phyloP scores from a whole-genome alignment of 2,113 vertebrate species.

The Ovis canadensis region DNA sequence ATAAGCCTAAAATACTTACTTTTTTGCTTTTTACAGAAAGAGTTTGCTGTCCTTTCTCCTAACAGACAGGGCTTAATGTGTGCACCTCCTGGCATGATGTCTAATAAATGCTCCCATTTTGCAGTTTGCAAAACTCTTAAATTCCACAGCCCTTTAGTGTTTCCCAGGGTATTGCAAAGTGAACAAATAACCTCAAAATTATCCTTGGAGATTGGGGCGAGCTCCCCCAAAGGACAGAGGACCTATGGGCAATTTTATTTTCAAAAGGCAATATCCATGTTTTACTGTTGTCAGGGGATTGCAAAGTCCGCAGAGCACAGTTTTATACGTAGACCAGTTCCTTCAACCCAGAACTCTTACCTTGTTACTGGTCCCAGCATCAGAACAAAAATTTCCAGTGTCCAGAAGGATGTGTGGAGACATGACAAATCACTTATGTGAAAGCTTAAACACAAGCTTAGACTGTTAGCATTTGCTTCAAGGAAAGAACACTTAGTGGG shows the following conservation, averaged over 20 bases:
- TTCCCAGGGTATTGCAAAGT: neutral
- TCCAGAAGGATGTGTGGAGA: neutral
- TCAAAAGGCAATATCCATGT: neutral
- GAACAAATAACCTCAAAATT: conserved; percentile 43
- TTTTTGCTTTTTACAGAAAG: neutral
- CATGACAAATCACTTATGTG: neutral
- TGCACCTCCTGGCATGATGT: neutral
- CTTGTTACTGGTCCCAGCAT: neutral
- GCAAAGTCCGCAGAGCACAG: neutral
- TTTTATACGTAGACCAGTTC: neutral
- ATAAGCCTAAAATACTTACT: neutral
- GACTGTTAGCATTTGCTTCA: neutral
- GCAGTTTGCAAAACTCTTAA: neutral
- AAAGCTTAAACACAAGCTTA: neutral
- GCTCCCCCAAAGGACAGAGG: neutral
- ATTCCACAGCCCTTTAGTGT: neutral
- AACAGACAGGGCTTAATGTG: neutral
- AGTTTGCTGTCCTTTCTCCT: neutral
- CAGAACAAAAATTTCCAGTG: neutral
- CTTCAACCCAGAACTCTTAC: neutral
- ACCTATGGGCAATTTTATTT: conserved; percentile 24
- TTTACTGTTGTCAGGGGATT: neutral
- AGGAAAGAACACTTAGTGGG: neutral
- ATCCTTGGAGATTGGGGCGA: neutral
- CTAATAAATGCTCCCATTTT: neutral